Conservation (phyloP, 2,113 vertebrate species). For the Nicator chloris region DNA sequence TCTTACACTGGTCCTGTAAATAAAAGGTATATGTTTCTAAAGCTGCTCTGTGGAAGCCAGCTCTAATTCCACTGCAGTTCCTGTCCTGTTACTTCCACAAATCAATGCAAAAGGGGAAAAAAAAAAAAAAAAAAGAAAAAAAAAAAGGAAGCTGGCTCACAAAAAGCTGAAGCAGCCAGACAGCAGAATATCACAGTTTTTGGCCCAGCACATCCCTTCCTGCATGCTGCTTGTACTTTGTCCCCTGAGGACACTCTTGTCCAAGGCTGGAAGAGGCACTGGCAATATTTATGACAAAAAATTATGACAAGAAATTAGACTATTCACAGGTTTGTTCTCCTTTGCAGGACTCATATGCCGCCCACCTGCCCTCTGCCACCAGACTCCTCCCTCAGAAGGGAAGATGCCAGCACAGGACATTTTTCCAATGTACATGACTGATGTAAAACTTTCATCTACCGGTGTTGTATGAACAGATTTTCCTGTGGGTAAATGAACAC, state of each 20-base stretch:
- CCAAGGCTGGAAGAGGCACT: not conserved
- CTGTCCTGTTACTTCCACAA: not conserved
- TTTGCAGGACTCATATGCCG: not conserved
- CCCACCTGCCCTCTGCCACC: not conserved
- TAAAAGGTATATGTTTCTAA: not conserved
- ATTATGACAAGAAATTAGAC: not conserved
- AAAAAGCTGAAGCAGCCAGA: not conserved
- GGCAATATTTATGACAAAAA: not conserved
- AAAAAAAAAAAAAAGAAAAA: not conserved
- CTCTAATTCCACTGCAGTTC: not conserved
- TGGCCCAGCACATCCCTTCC: not conserved
- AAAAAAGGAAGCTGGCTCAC: not conserved
- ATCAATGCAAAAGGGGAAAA: not conserved
- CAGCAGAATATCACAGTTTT: not conserved
- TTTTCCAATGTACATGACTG: not conserved
- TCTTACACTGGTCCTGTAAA: not conserved
- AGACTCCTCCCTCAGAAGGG: not conserved
- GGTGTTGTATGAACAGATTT: not conserved
- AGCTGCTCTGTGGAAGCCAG: not conserved
- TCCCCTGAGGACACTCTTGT: not conserved
- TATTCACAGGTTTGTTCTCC: not conserved
- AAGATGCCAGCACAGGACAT: not conserved
- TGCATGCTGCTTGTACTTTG: not conserved
- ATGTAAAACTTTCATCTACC: not conserved
- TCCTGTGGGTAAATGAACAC: not conserved